Base-by-base conservation (phyloP, 2,888 invertebrate species). In the Lydus trimaculatus region DNA sequence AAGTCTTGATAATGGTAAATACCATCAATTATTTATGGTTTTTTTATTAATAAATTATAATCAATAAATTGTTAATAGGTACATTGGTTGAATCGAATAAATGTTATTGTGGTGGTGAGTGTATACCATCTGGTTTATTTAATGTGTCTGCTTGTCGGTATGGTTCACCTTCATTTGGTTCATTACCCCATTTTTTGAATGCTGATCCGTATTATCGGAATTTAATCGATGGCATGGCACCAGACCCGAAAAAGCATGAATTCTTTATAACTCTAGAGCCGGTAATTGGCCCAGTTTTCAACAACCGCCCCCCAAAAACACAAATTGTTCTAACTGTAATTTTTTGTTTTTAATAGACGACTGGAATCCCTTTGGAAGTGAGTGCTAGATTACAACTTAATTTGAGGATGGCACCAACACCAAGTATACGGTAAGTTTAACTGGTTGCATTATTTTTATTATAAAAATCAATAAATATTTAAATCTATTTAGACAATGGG, bases 141-240 rank as follows among this genome's bases (percentile, higher is more conserved):
- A 94, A 94, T 84, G 89, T 94, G n/a, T 92, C 93, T 0, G 86
- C 91, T 0, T 95, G 94, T 76, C 89, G 94, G 64, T 92, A 87
- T 79, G 94, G 93, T 7, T 92, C 95, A 0, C 96, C 97, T 0
- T 91, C 93, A 0, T 94, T 94, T 81, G 89, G 94, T 74, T 94
- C 95, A 0, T 89, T 94, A 75, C 97, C 97, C 0, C 95, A 96
- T 85, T 96, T 94, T 84, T 88, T 91, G 79, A 88, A 91, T 76
- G 96, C 90, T 0, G 95, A 95, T 85, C 89, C 90, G 0, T 87
- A 84, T 70, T 91, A 93, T 71, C 74, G 86, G 13, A 86, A 91
- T 15, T 86, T 86, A 59, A 89, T 96, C 0, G 87, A 87, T 0
- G 96, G 96, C 0, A 78, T 96, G 80, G 76, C 84, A 1, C 94